Evolutionary conservation across 2,113 vertebrate species (phyloP).

Genomic region (Toxostoma redivivum): DNA sequence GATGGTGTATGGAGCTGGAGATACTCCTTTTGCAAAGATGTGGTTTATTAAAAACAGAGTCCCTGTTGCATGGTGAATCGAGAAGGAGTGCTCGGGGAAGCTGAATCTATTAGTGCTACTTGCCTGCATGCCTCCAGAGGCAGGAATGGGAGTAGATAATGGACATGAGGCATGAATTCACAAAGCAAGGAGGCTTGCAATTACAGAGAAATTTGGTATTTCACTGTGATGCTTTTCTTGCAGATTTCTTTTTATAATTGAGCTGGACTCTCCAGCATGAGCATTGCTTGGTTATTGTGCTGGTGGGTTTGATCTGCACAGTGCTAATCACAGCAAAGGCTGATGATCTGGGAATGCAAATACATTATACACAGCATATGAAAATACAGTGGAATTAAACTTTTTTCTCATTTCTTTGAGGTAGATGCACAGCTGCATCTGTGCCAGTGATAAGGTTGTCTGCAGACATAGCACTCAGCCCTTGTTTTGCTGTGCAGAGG

Average conservation of each 20-base stretch:
- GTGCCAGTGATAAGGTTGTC: not conserved
- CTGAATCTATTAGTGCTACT: not conserved
- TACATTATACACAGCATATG: not conserved
- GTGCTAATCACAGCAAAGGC: not conserved
- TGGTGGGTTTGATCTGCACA: not conserved
- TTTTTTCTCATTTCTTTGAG: not conserved
- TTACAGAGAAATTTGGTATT: not conserved
- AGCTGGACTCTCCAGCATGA: not conserved
- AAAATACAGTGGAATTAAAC: not conserved
- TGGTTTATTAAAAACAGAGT: not conserved
- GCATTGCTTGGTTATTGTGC: not conserved
- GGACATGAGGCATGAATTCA: not conserved
- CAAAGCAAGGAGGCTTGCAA: not conserved
- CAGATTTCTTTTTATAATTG: not conserved
- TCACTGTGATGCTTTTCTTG: not conserved
- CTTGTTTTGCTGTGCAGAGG: not conserved
- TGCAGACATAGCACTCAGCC: not conserved
- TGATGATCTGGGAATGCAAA: not conserved
- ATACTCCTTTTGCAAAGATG: not conserved
- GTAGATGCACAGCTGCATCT: not conserved
- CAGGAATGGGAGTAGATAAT: not conserved
- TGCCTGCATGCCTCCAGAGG: not conserved
- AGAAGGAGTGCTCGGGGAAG: not conserved
- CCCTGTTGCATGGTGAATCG: not conserved
- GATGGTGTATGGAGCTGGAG: fast-evolving